Conservation (phyloP, 2,797 vertebrate genomes). For the Amphiprion clarkii region DNA sequence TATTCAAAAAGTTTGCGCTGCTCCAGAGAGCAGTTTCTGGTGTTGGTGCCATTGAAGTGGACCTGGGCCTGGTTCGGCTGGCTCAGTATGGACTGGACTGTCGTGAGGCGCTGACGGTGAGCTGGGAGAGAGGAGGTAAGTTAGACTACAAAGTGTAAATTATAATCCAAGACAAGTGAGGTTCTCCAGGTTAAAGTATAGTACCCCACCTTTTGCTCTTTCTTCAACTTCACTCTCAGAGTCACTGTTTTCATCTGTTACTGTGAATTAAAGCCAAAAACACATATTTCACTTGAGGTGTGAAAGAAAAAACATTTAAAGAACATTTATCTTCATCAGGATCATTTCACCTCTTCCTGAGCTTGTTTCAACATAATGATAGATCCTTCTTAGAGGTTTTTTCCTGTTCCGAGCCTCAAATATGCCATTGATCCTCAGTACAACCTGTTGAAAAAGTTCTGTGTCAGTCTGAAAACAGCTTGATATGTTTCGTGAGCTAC, state of each 20-base stretch:
- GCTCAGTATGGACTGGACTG: conserved; percentile 73
- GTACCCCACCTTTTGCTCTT: conserved; percentile 89
- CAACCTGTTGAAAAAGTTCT: conserved; percentile 62
- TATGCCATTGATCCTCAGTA: conserved; percentile 91
- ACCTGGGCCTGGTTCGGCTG: conserved; percentile 40
- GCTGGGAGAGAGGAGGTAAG: conserved; percentile 33
- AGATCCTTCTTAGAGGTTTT: conserved; percentile 90
- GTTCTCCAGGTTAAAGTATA: background rate
- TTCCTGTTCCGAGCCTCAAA: conserved; percentile 91
- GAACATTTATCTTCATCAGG: background rate
- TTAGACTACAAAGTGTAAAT: background rate
- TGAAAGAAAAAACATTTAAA: background rate
- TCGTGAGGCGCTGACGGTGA: conserved; percentile 69
- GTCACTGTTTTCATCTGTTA: conserved; percentile 93
- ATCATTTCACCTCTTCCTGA: conserved; percentile 89
- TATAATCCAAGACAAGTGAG: background rate
- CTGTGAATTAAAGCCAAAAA: conserved; percentile 67
- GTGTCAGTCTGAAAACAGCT: background rate
- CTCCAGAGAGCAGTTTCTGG: conserved; percentile 44
- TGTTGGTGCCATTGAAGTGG: conserved; percentile 46
- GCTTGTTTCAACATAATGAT: conserved; percentile 89
- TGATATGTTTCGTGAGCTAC: background rate
- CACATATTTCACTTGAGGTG: background rate
- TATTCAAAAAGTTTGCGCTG: conserved; percentile 91
- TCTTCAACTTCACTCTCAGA: conserved; percentile 93